Percentiles rank a stretch among this genome's conserved stretches.
Evolutionary conservation across 1,140 invertebrate species (phyloP).

Genomic region (Andrena cerasifolii): DNA sequence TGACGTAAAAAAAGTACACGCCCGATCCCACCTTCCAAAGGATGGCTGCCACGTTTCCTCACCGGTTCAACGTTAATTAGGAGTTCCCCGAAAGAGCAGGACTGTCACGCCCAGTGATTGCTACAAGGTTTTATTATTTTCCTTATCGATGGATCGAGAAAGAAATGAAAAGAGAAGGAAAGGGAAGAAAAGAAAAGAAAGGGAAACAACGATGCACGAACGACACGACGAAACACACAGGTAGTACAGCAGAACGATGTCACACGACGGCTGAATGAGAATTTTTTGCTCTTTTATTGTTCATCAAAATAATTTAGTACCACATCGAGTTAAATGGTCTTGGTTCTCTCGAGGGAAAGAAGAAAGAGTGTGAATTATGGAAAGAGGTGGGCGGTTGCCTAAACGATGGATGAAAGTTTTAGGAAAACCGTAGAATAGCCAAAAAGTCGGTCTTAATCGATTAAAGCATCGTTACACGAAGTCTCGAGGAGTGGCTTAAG

Average conservation of each 20-base stretch:
- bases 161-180: too few relatives aligned
- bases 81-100: conserved; percentile 30
- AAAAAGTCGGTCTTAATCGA: conserved; percentile 57
- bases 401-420: conserved; percentile 27
- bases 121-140: conserved; percentile 39
- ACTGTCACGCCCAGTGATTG: conserved; percentile 27
- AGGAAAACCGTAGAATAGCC: conserved; percentile 42
- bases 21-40: background rate
- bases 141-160: conserved; percentile 36
- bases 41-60: background rate
- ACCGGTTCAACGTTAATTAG: background rate
- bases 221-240: conserved; percentile 44
- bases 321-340: conserved; percentile 66
- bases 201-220: conserved; percentile 46
- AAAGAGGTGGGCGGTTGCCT: background rate
- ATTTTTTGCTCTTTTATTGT: conserved; percentile 70
- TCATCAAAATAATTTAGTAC: conserved; percentile 79
- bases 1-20: background rate
- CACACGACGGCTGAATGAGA: conserved; percentile 67
- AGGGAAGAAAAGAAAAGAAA: too few relatives aligned
- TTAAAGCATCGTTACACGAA: conserved; percentile 56
- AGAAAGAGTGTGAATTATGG: background rate
- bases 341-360: conserved; percentile 26
- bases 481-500: conserved; percentile 7
- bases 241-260: conserved; percentile 56